These are phyloP conservation scores for Patella pellucida DNA, from an alignment of 2,888 invertebrate genomes.

Conservation along the genomic window DNA sequence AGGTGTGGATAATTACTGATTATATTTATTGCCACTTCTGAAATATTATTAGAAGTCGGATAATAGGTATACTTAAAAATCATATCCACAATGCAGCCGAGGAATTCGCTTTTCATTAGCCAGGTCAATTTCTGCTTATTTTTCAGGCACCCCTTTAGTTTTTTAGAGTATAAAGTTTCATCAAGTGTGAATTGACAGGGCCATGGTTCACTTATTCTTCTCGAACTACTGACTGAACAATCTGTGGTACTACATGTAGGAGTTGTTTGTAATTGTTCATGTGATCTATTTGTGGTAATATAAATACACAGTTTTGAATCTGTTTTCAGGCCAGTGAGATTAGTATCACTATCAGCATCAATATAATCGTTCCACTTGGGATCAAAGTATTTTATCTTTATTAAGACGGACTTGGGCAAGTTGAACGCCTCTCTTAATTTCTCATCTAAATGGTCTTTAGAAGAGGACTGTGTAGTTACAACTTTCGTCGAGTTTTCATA, in stretches of 20 bases:
- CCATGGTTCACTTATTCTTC: background rate
- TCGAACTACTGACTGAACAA: background rate
- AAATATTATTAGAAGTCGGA: background rate
- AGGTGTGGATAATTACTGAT: background rate
- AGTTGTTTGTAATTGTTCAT: background rate
- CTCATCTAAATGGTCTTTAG: background rate
- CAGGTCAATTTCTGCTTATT: background rate
- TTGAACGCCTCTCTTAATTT: background rate
- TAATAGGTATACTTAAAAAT: background rate
- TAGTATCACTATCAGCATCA: background rate
- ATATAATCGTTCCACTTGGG: background rate
- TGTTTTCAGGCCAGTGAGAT: background rate
- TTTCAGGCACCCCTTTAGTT: background rate
- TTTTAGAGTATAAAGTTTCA: background rate
- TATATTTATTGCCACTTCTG: background rate
- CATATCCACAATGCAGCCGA: background rate
- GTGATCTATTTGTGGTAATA: background rate
- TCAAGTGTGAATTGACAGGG: background rate
- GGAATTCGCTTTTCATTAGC: background rate
- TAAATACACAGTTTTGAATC: background rate
- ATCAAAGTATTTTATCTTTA: background rate
- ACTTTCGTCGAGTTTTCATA: background rate
- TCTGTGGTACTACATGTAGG: background rate
- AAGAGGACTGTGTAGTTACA: background rate
- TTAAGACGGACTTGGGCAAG: background rate